Conservation (phyloP, 1,140 invertebrate genomes). For the Drosophila santomea region DNA sequence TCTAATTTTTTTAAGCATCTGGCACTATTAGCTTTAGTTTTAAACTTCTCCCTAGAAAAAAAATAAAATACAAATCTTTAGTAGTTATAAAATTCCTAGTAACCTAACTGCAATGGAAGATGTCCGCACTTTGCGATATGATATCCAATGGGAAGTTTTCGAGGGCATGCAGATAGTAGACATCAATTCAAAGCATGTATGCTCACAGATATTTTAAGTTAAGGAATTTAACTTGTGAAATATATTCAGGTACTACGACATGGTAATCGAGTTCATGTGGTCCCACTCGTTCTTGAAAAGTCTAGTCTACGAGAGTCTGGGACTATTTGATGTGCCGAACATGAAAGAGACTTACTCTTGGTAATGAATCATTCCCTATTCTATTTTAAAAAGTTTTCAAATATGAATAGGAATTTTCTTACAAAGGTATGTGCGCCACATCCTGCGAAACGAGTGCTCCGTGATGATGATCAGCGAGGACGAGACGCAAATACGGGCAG, state of each 20-base stretch:
- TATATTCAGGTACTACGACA: slow-evolving; percentile 43
- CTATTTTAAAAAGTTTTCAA: too few species aligned
- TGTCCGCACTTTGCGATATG: slow-evolving; percentile 41
- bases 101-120: slow-evolving; percentile 33
- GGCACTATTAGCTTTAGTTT: not conserved
- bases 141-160: slow-evolving; percentile 57
- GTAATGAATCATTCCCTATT: not conserved
- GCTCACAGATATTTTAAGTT: not conserved
- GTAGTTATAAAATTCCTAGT: slow-evolving; percentile 15
- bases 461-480: slow-evolving; percentile 63
- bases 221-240: not conserved
- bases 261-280: slow-evolving; percentile 71
- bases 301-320: slow-evolving; percentile 52
- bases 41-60: not conserved
- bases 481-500: slow-evolving; percentile 58
- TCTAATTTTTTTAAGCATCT: not conserved
- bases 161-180: slow-evolving; percentile 55
- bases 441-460: slow-evolving; percentile 63
- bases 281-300: slow-evolving; percentile 46
- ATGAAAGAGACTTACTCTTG: slow-evolving; percentile 53
- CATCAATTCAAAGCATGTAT: slow-evolving; percentile 59
- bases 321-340: slow-evolving; percentile 30
- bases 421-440: slow-evolving; percentile 55
- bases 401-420: too few species aligned
- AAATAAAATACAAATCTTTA: slow-evolving; percentile 23